Conservation (phyloP, 2,888 invertebrate species). For the Drosophila picticornis region DNA sequence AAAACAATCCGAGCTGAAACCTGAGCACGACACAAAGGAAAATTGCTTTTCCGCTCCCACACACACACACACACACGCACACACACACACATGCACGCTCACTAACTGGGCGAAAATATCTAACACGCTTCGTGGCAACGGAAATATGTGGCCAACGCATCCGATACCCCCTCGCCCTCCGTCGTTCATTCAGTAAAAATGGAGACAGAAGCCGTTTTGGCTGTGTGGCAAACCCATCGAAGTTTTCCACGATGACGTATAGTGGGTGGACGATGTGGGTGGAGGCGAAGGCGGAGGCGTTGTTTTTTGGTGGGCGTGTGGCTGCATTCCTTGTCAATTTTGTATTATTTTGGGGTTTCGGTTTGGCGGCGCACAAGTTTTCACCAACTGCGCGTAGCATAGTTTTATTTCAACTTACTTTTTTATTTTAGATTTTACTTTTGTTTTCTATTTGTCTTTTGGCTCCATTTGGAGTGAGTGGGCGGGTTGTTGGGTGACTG, state of each 20-base stretch:
- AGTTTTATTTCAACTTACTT: constrained; percentile 71
- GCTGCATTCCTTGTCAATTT: constrained; percentile 58
- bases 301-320: constrained; percentile 19
- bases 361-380: constrained; percentile 48
- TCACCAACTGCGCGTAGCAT: constrained; percentile 53
- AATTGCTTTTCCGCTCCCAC: constrained; percentile 78
- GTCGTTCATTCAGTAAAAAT: neutral
- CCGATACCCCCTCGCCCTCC: neutral
- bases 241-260: constrained; percentile 72
- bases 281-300: neutral
- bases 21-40: constrained; percentile 81
- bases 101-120: constrained; percentile 63
- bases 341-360: constrained; percentile 49
- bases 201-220: constrained; percentile 38
- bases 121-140: constrained; percentile 75
- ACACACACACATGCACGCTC: neutral
- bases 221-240: constrained; percentile 65
- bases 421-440: constrained; percentile 61
- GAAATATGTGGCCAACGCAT: constrained; percentile 76
- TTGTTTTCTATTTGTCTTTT: constrained; percentile 79
- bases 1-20: constrained; percentile 76
- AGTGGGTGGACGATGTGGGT: constrained; percentile 17
- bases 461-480: constrained; percentile 3
- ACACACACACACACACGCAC: constrained; percentile 39
- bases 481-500: constrained; percentile 3